Evolutionary conservation across 2,797 vertebrate genomes (phyloP), one percentile per base, ranked within the genome.

Genomic region (Paramormyrops hopkinsi): DNA sequence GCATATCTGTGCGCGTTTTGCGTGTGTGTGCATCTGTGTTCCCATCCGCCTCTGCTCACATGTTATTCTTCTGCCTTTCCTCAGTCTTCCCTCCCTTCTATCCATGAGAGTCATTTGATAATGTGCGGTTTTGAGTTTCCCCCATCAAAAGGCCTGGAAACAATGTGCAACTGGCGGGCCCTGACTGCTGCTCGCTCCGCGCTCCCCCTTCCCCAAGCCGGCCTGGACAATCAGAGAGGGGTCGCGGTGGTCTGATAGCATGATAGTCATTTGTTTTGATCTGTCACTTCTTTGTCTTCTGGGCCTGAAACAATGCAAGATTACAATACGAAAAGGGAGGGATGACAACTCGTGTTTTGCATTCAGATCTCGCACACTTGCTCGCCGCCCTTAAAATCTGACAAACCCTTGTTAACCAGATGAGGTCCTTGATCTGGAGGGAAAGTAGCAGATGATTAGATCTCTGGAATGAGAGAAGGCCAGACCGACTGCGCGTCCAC

Each of bases 251-350:
- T 95, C 96, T 96, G 95, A 93, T 96, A 96, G 96, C 93, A 95
- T 95, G 95, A 95, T 96, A 94, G 94, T 96, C 94, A 95, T 95
- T 96, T 95, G 95, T 96, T 97, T 97, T 96, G 95, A 96, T 97
- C 96, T 96, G 94, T 93, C 95, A 92, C 95, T 95, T 95, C 96
- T 96, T 95, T 96, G 96, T 95, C 93, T 90, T 93, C 94, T 94
- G 93, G 94, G 94, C 94, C 93, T 93, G 94, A 94, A 94, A 96
- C 95, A 96, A 95, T 94, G 93, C 93, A 91, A 95, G 95, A 96
- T 96, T 95, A 95, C 93, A 95, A 95, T 93, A 93, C 91, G 22
- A 89, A 90, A 91, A 92, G 94, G 93, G 92, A 91, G 93, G 92
- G 44, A 37, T 11, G 19, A 89, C 50, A 90, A 93, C 90, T 93